Conservation (phyloP, 2,888 invertebrate genomes). For the Philhelius pedissequus region DNA sequence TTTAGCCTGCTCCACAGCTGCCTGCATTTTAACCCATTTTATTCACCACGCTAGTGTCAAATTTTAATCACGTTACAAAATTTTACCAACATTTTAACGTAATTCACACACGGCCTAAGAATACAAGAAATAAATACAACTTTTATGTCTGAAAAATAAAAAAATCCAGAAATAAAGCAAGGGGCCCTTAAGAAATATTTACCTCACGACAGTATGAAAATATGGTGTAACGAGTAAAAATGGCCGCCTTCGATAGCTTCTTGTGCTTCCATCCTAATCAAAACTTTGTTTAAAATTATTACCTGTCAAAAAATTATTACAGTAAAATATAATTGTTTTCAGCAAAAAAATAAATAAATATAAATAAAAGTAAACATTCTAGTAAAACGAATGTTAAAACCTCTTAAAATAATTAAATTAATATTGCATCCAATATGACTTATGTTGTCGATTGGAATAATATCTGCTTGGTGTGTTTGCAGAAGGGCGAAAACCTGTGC, state of each 20-base stretch:
- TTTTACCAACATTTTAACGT: no score
- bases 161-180: no score
- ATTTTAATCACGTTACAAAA: no score
- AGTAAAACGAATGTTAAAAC: background rate
- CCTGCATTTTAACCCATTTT: no score
- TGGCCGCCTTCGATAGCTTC: no score
- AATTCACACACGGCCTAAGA: no score
- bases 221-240: background rate
- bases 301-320: constrained; percentile 36
- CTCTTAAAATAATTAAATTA: background rate
- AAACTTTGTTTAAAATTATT: constrained; percentile 21
- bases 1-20: no score
- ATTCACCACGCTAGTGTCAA: no score
- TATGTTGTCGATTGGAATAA: constrained; percentile 74
- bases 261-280: background rate
- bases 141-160: no score
- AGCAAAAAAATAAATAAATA: background rate
- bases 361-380: background rate
- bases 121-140: no score
- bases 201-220: background rate
- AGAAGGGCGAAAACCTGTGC: constrained; percentile 73
- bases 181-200: no score
- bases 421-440: constrained; percentile 41
- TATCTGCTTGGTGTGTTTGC: constrained; percentile 77
- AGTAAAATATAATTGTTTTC: constrained; percentile 4